Percentiles rank a stretch among this genome's conserved stretches.
Evolutionary conservation across 2,797 vertebrate genomes (phyloP).

Genomic region (Meda fulgida): DNA sequence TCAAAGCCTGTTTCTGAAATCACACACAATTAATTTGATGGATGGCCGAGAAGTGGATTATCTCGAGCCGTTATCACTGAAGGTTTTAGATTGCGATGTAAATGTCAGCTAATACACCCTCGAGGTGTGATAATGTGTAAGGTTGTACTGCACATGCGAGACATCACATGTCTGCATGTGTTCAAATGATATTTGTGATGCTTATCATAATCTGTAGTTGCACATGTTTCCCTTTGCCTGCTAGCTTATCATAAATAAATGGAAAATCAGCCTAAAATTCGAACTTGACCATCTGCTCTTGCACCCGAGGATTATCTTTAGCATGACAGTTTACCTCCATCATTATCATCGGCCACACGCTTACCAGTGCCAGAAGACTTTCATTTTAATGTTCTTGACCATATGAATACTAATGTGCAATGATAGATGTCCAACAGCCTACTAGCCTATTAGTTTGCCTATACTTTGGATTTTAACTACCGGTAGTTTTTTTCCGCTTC

Average conservation of each 20-base stretch:
- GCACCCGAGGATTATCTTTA: constrained; percentile 73
- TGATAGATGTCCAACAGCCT: background rate
- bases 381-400: background rate
- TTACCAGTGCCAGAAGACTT: background rate
- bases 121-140: background rate
- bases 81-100: constrained; percentile 32
- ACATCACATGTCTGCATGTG: constrained; percentile 5
- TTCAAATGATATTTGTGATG: constrained; percentile 46
- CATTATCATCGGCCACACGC: constrained; percentile 18
- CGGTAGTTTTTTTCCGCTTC: background rate
- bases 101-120: constrained; percentile 55
- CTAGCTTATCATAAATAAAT: constrained; percentile 69
- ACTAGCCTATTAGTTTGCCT: background rate
- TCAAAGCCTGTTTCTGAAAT: constrained; percentile 36
- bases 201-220: constrained; percentile 76
- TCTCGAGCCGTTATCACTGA: constrained; percentile 32
- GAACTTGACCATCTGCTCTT: constrained; percentile 73
- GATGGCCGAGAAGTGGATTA: constrained; percentile 63
- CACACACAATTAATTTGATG: constrained; percentile 32
- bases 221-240: constrained; percentile 58
- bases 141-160: background rate
- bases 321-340: constrained; percentile 62
- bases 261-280: constrained; percentile 74
- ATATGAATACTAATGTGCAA: background rate
- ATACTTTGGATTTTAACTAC: background rate